Base-by-base conservation (phyloP, 2,113 vertebrate genomes). In the Cottus gobio region DNA sequence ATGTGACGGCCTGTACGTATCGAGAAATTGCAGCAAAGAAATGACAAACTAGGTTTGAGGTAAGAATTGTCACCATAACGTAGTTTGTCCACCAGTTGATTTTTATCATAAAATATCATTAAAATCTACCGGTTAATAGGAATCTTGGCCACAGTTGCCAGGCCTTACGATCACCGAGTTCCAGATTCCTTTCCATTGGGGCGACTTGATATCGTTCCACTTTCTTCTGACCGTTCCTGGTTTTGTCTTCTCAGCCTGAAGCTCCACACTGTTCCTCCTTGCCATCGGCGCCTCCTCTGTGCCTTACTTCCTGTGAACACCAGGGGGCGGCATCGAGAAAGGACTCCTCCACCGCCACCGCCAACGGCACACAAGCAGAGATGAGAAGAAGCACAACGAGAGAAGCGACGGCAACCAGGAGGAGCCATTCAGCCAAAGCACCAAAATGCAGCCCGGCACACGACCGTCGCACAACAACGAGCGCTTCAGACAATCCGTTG, bases 241-340 rank as follows among this genome's bases (percentile, higher is more conserved):
- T 64, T 60, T 76, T 65, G 28, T 81, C 4, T 70, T 24, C 4
- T 12, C 2, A 87, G 87, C 71, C 18, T 28, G 70, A 87, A 36
- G 52, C 83, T 60, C 62, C 62, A 44, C 78, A 83, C 70, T 36
- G 20, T 63, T 79, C 69, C n/a, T 82, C 83, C 16, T 31, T 20
- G 48, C 88, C 84, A 9, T 71, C 83, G 48, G 82, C 81, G 75
- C 88, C 86, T 87, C 75, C 60, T 64, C 48, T 10, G 4, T 75
- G 89, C 90, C 86, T 90, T 88, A 84, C 64, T 63, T 48, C 56
- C 5, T 30, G 34, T 48, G 70, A 84, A 3, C 75, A 75, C 2
- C 87, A 60, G 77, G 83, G 63, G 54, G 24, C 77, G 54, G 16
- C 54, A 4, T 10, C 28, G 13, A 30, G 42, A 71, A 82, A 69